Evolutionary conservation across 1,140 invertebrate species (phyloP).

Genomic region (Drosophila seguyi): DNA sequence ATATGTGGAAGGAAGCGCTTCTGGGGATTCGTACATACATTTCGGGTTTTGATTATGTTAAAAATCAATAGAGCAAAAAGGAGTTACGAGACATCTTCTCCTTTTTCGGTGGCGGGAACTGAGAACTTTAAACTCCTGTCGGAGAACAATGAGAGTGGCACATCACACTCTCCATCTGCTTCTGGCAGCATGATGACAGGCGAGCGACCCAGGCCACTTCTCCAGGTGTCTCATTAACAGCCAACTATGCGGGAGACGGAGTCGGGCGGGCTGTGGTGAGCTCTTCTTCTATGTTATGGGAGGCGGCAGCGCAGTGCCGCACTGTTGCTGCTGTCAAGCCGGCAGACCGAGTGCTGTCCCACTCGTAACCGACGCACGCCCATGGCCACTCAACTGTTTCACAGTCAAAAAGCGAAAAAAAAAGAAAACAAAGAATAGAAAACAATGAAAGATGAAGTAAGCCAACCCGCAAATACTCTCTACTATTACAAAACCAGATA

Average conservation of each 20-base stretch:
- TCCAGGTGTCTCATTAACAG: slow-evolving; percentile 67
- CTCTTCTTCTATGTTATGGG: slow-evolving; percentile 1
- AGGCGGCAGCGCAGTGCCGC: background rate
- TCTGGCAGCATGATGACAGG: slow-evolving; percentile 58
- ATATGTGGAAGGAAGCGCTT: slow-evolving; percentile 67
- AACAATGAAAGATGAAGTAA: background rate
- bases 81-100: slow-evolving; percentile 62
- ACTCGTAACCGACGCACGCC: slow-evolving; percentile 21
- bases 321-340: slow-evolving; percentile 62
- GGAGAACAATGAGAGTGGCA: slow-evolving; percentile 10
- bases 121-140: slow-evolving; percentile 44
- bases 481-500: background rate
- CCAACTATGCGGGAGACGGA: slow-evolving; percentile 25
- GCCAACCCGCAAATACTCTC: slow-evolving; percentile 11
- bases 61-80: slow-evolving; percentile 85
- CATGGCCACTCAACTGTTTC: slow-evolving; percentile 73
- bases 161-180: slow-evolving; percentile 52
- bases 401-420: slow-evolving; percentile 38
- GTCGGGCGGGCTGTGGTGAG: background rate
- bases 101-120: slow-evolving; percentile 7
- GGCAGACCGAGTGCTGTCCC: slow-evolving; percentile 15
- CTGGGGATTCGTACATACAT: slow-evolving; percentile 67
- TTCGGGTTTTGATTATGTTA: slow-evolving; percentile 84
- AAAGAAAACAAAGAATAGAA: background rate
- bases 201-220: slow-evolving; percentile 51